Evolutionary conservation across 2,888 invertebrate species (phyloP).

Genomic region (Melieria omissa): DNA sequence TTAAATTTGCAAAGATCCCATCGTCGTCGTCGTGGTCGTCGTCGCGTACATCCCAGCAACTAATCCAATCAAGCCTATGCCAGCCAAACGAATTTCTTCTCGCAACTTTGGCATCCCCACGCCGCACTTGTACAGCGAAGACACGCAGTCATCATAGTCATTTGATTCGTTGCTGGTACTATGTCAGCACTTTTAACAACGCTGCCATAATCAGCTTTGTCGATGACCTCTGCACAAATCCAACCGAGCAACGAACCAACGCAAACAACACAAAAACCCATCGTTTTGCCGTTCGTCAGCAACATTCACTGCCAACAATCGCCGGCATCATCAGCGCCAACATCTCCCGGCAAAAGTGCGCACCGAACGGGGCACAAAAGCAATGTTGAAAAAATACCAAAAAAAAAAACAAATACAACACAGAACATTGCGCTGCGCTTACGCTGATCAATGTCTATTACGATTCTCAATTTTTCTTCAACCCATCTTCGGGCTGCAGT

Average conservation of each 20-base stretch:
- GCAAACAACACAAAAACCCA: too few species aligned
- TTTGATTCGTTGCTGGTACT: background rate
- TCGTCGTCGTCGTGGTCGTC: too few species aligned
- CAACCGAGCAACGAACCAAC: background rate
- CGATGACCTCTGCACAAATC: conserved; percentile 1
- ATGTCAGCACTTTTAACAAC: background rate
- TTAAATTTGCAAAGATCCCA: too few species aligned
- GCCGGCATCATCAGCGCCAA: background rate
- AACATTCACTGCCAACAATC: background rate
- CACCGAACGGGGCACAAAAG: background rate
- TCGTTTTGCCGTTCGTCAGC: background rate
- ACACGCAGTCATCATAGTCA: background rate
- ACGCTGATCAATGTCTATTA: conserved; percentile 1
- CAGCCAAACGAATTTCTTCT: too few species aligned
- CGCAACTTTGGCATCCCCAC: too few species aligned
- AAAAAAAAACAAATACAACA: too few species aligned
- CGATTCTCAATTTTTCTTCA: background rate
- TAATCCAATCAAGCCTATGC: too few species aligned
- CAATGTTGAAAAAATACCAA: too few species aligned
- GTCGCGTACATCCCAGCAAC: too few species aligned
- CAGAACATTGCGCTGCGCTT: background rate
- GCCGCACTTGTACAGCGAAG: background rate
- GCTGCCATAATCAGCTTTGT: conserved; percentile 6
- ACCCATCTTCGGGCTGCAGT: too few species aligned
- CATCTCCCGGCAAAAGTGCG: background rate